phyloP scores from a whole-genome alignment of 2,113 vertebrate species.

The Tychaedon coryphoeus region DNA sequence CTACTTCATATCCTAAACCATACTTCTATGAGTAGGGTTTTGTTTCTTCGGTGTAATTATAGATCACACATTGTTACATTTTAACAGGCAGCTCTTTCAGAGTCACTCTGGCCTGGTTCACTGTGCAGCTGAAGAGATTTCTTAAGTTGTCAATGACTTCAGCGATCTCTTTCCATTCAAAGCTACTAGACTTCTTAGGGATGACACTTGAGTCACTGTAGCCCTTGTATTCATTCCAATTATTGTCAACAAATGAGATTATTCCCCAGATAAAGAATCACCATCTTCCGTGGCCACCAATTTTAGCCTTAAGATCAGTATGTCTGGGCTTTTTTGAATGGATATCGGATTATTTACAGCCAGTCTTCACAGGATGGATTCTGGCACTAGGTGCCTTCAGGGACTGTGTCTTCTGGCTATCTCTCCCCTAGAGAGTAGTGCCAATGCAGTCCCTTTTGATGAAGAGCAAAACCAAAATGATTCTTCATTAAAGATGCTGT shows the following conservation, averaged over 20 bases:
- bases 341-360: neutral
- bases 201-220: neutral
- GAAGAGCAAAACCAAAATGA: neutral
- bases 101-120: neutral
- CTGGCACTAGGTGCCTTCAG: neutral
- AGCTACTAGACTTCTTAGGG: neutral
- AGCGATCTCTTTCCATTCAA: neutral
- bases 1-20: neutral
- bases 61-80: neutral
- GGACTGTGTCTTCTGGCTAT: neutral
- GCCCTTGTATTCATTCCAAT: neutral
- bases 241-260: neutral
- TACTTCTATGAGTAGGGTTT: neutral
- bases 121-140: neutral
- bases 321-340: neutral
- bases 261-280: neutral
- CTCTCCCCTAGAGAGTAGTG: neutral
- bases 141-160: neutral
- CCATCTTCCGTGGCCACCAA: neutral
- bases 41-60: neutral
- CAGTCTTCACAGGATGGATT: neutral
- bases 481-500: neutral
- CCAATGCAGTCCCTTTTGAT: neutral
- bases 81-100: neutral
- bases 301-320: neutral